Evolutionary conservation across 2,797 vertebrate species (phyloP).

Genomic region (Margarornis squamiger): DNA sequence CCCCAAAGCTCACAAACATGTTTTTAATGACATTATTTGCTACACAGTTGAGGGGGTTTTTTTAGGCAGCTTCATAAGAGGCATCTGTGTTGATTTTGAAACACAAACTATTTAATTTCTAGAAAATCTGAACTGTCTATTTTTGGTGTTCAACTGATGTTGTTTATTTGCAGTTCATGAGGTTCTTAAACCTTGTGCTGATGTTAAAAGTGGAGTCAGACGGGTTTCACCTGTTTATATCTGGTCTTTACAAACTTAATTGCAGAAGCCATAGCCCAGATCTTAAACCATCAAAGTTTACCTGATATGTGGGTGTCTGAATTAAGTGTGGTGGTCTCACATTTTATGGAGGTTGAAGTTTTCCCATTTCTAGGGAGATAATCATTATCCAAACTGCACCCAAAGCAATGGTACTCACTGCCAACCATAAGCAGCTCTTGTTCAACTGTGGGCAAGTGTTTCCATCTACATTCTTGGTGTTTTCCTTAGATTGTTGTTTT

Average conservation of each 20-base stretch:
- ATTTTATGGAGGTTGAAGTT: neutral
- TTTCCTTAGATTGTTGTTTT: neutral
- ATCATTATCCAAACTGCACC: neutral
- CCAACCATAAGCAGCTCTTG: neutral
- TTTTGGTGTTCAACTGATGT: neutral
- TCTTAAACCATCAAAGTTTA: neutral
- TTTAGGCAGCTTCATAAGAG: neutral
- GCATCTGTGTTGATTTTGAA: neutral
- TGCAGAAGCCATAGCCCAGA: neutral
- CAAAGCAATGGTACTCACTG: neutral
- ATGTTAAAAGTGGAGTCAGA: neutral
- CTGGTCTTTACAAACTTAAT: neutral
- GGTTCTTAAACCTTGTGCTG: neutral
- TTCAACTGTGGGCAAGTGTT: neutral
- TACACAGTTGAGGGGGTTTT: accelerated
- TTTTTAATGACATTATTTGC: neutral
- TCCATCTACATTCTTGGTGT: neutral
- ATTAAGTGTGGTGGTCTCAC: neutral
- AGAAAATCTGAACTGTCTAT: neutral
- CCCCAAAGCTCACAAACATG: neutral
- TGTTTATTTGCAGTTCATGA: neutral
- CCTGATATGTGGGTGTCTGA: neutral
- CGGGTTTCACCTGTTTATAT: neutral
- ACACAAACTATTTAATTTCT: neutral
- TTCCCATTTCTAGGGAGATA: neutral